Evolutionary conservation across 2,113 vertebrate genomes (phyloP).

Genomic region (Crotalus viridis): DNA sequence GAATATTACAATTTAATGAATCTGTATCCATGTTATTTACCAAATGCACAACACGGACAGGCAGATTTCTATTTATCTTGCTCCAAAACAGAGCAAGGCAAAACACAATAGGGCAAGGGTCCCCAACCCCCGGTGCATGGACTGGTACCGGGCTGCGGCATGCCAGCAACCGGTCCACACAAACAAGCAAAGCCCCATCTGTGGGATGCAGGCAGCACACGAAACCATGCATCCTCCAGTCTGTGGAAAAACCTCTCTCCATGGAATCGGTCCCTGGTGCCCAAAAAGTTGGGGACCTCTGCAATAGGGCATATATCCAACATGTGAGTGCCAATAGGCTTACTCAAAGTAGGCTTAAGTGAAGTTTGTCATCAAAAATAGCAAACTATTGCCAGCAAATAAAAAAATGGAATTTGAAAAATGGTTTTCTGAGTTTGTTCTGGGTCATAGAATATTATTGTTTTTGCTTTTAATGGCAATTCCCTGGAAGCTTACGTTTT

Average conservation of each 20-base stretch:
- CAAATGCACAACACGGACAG: neutral
- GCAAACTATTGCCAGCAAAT: too few relatives aligned
- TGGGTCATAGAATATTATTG: neutral
- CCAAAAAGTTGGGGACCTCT: neutral
- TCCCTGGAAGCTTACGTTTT: neutral
- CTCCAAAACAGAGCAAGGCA: neutral
- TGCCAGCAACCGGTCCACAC: neutral
- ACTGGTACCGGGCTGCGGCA: neutral
- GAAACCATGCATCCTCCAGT: accelerated
- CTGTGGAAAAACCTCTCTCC: neutral
- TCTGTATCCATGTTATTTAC: neutral
- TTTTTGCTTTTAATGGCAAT: neutral
- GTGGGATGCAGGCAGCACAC: neutral
- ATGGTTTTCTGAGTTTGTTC: neutral
- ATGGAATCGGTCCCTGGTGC: neutral
- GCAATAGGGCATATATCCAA: conserved; percentile 21
- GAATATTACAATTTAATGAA: neutral
- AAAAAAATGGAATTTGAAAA: neutral
- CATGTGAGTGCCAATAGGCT: conserved; percentile 52
- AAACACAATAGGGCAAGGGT: neutral
- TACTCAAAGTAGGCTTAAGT: conserved; percentile 32
- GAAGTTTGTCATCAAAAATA: conserved; percentile 59
- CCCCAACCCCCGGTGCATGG: neutral
- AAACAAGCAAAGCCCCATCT: neutral
- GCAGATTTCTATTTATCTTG: conserved; percentile 47